Conservation (phyloP, 2,113 vertebrate genomes). For the Sminthopsis crassicaudata region DNA sequence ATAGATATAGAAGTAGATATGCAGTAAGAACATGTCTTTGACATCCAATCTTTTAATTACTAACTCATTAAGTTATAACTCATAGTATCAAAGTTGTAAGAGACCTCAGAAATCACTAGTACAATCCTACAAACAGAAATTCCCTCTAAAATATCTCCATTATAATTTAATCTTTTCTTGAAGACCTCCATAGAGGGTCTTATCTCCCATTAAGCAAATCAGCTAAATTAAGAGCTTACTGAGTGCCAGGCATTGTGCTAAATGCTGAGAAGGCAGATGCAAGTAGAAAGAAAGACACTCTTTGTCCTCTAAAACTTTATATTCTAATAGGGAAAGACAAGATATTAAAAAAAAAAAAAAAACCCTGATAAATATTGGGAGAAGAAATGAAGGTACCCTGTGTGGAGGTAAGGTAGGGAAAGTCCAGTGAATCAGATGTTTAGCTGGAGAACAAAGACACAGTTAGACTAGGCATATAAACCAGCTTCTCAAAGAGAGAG, state of each 20-base stretch:
- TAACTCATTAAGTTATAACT: background rate
- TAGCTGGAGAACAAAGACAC: background rate
- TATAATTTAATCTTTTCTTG: background rate
- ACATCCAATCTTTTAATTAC: background rate
- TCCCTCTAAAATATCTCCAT: background rate
- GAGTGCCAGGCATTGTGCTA: too few species aligned
- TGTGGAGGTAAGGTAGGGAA: background rate
- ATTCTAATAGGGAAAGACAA: background rate
- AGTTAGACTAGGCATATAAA: background rate
- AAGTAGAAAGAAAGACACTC: background rate
- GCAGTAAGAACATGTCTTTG: background rate
- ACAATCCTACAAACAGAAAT: background rate
- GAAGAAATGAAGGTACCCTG: background rate
- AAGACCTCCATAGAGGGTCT: background rate
- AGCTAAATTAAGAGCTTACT: background rate
- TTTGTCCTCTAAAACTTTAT: background rate
- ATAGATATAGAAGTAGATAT: too few species aligned
- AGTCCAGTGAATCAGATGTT: background rate
- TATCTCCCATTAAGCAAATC: background rate
- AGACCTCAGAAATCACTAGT: background rate
- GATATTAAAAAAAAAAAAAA: background rate
- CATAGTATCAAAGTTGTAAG: background rate
- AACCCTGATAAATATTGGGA: background rate
- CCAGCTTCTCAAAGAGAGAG: background rate
- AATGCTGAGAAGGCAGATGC: background rate